Percentiles rank a stretch among this genome's conserved stretches.
Conservation (phyloP, 2,888 invertebrate species). For the Apodemia mormo region DNA sequence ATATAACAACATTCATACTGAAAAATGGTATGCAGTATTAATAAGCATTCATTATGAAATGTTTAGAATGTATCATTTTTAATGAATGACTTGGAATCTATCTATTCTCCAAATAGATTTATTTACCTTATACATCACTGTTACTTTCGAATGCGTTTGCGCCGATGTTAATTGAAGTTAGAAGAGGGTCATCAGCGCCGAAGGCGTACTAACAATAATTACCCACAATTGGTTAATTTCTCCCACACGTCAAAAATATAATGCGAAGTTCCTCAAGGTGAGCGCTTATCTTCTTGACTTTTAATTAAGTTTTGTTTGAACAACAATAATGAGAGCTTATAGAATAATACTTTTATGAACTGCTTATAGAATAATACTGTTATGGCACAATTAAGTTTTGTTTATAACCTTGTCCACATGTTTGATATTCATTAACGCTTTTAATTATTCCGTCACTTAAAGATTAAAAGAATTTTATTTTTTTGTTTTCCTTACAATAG, state of each 20-base stretch:
- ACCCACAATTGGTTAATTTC: constrained; percentile 52
- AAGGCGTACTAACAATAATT: constrained; percentile 43
- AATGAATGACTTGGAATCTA: constrained; percentile 48
- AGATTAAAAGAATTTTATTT: too few species aligned
- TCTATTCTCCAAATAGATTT: constrained; percentile 53
- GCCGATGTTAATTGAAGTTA: constrained; percentile 63
- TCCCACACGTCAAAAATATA: constrained; percentile 41
- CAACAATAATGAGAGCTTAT: background rate
- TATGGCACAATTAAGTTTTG: too few species aligned
- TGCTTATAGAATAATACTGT: background rate
- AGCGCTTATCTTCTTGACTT: background rate
- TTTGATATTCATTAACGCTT: too few species aligned
- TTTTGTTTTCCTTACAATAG: too few species aligned
- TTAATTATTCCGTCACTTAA: too few species aligned
- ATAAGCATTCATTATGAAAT: constrained; percentile 5
- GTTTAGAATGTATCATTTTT: constrained; percentile 25
- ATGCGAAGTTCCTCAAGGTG: background rate
- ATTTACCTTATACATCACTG: constrained; percentile 55
- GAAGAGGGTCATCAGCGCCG: constrained; percentile 42
- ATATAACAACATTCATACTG: background rate
- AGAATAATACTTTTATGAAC: too few species aligned
- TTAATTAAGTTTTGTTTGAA: constrained; percentile 4
- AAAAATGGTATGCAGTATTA: background rate
- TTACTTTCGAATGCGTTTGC: constrained; percentile 49
- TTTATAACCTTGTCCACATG: too few species aligned